These are phyloP conservation scores for Drosophila triauraria DNA, from an alignment of 1,140 invertebrate genomes.

Conservation along the genomic window DNA sequence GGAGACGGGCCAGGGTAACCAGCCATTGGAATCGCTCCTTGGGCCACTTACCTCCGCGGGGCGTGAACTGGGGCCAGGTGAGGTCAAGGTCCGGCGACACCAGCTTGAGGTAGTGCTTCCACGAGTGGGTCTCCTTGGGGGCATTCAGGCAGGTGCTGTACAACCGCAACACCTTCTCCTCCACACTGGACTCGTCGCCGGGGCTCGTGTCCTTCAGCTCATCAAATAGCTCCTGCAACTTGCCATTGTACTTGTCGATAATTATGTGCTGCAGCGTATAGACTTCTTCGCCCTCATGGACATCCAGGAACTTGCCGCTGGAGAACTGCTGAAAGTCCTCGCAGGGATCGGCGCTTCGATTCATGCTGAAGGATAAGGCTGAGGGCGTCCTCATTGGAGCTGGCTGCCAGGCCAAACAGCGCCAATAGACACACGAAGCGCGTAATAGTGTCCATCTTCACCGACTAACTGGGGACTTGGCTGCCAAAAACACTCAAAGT, in stretches of 20 bases:
- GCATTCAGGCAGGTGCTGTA: neutral
- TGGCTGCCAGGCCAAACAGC: neutral
- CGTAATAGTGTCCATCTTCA: neutral
- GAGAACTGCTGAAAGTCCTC: constrained; percentile 1
- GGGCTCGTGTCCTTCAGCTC: neutral
- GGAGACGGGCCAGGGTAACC: neutral
- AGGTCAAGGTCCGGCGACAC: neutral
- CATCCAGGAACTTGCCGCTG: neutral
- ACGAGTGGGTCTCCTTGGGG: neutral
- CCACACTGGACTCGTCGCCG: neutral
- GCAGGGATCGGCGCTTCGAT: neutral
- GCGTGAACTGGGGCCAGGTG: neutral
- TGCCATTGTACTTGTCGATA: neutral
- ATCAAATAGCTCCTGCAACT: neutral
- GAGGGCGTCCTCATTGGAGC: neutral
- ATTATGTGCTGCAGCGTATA: neutral
- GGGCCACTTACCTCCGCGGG: neutral
- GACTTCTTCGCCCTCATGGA: neutral
- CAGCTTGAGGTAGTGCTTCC: neutral
- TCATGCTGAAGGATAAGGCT: neutral
- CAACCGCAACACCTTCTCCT: neutral
- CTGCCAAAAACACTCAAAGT: neutral
- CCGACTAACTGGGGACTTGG: neutral
- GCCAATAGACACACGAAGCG: neutral
- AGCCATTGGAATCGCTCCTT: neutral